Conservation (phyloP, 1,140 invertebrate genomes). For the Lamellibrachia luymesi region DNA sequence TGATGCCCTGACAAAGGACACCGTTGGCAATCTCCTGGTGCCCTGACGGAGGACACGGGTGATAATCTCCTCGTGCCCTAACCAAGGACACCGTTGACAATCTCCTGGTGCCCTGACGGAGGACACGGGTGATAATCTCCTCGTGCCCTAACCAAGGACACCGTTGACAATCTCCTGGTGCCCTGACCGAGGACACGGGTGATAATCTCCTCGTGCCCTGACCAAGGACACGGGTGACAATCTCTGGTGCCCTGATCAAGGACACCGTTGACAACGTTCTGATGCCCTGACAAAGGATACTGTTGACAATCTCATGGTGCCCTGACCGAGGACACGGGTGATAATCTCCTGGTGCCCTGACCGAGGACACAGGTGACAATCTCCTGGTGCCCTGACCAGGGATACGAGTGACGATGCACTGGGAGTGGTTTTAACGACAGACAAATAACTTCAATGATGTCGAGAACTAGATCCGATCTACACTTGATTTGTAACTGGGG, state of each 20-base stretch:
- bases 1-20: not conserved
- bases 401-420: not conserved
- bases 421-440: not conserved
- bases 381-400: not conserved
- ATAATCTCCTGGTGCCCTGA: too few relatives aligned
- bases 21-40: not conserved
- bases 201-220: too few relatives aligned
- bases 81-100: not conserved
- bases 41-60: not conserved
- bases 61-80: conserved; percentile 15
- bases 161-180: not conserved
- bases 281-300: not conserved
- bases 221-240: not conserved
- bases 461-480: not conserved
- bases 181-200: too few relatives aligned
- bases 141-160: not conserved
- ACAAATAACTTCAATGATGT: not conserved
- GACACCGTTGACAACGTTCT: not conserved
- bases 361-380: not conserved
- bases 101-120: too few relatives aligned
- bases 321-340: not conserved
- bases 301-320: not conserved
- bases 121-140: not conserved
- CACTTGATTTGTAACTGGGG: not conserved
- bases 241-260: not conserved